These are phyloP conservation scores for Aplocera efformata DNA, from an alignment of 2,888 invertebrate genomes.

Conservation along the genomic window DNA sequence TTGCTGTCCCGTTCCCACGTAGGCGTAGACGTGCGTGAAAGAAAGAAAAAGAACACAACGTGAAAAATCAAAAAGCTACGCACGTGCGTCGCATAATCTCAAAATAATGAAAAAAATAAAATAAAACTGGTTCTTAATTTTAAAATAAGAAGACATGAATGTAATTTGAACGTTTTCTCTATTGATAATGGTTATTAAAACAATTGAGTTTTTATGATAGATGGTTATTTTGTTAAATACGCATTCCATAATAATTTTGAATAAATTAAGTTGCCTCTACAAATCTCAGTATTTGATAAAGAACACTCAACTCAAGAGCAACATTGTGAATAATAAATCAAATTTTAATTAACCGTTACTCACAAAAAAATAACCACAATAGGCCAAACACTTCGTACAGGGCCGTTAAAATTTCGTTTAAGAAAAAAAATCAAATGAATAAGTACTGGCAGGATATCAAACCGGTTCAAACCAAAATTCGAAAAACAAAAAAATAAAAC, in stretches of 20 bases:
- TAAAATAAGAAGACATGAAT: too few species aligned
- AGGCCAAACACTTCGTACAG: slow-evolving; percentile 59
- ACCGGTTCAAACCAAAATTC: slow-evolving; percentile 69
- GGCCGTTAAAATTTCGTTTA: slow-evolving; percentile 75
- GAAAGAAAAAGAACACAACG: slow-evolving; percentile 42
- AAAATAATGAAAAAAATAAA: too few species aligned
- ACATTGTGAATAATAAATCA: slow-evolving; percentile 69
- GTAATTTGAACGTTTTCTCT: too few species aligned
- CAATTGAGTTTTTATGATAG: too few species aligned
- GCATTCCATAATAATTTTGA: too few species aligned
- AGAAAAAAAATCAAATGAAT: slow-evolving; percentile 64
- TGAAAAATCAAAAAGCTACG: slow-evolving; percentile 14
- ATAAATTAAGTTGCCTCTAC: too few species aligned
- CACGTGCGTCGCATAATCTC: too few species aligned
- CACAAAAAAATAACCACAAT: slow-evolving; percentile 70
- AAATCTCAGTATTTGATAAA: slow-evolving; percentile 36
- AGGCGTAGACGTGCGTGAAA: slow-evolving; percentile 49
- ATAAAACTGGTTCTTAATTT: too few species aligned
- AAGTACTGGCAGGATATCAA: slow-evolving; percentile 58
- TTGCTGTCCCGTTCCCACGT: slow-evolving; percentile 58
- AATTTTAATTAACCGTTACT: slow-evolving; percentile 73
- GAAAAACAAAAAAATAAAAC: slow-evolving; percentile 68
- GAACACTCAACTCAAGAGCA: slow-evolving; percentile 51
- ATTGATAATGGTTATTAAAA: too few species aligned
- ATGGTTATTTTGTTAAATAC: too few species aligned